These are phyloP conservation scores for Odontesthes bonariensis DNA, from an alignment of 2,113 vertebrate genomes.

Conservation along the genomic window DNA sequence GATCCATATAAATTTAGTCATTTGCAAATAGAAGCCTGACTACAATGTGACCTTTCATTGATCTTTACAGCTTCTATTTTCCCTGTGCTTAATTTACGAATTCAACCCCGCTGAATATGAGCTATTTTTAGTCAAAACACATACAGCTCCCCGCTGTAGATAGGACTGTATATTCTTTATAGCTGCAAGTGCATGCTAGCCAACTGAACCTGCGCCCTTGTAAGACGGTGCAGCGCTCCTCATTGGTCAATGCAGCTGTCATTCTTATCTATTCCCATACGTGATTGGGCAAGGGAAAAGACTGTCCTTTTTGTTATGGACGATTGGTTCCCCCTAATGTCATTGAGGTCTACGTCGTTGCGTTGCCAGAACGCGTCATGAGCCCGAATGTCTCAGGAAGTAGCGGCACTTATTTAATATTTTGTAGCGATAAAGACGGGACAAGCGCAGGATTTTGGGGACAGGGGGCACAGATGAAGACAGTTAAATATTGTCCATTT, in stretches of 20 bases:
- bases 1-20: no score
- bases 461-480: constrained; percentile 19
- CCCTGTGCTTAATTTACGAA: not conserved
- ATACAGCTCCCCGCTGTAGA: not conserved
- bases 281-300: constrained; percentile 51
- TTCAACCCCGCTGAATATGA: not conserved
- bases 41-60: constrained; percentile 50
- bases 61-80: constrained; percentile 21
- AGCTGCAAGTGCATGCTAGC: constrained; percentile 29
- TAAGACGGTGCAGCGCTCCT: not conserved
- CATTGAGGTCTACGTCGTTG: constrained; percentile 43
- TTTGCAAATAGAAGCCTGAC: not conserved
- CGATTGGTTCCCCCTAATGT: constrained; percentile 63
- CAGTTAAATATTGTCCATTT: constrained; percentile 15
- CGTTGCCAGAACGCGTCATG: constrained; percentile 57
- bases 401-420: constrained; percentile 50
- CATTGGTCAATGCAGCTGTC: constrained; percentile 45
- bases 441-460: not conserved
- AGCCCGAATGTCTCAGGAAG: constrained; percentile 69
- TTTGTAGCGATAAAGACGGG: constrained; percentile 44
- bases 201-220: constrained; percentile 34
- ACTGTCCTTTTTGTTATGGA: not conserved
- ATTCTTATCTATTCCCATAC: rapidly evolving
- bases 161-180: constrained; percentile 18
- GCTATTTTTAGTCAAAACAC: not conserved